Percentiles rank a stretch among this genome's conserved stretches.
Evolutionary conservation across 2,888 invertebrate genomes (phyloP).

Genomic region (Cyrtodaria siliqua): DNA sequence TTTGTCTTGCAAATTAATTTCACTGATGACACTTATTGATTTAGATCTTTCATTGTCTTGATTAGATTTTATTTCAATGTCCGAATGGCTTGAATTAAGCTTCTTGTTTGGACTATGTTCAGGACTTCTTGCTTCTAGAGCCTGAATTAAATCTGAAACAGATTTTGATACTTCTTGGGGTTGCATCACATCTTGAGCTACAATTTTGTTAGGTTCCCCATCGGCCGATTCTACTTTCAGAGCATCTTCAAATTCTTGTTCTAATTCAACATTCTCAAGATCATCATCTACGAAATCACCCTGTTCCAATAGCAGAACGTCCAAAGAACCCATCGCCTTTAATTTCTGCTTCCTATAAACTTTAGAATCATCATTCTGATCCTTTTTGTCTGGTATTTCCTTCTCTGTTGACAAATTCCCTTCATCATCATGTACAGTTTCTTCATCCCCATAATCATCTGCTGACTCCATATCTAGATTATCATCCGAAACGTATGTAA

Average conservation of each 20-base stretch:
- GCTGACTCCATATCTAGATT: constrained; percentile 20
- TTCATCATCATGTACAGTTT: not conserved
- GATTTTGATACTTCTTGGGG: not conserved
- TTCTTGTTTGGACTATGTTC: no score
- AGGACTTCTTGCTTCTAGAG: no score
- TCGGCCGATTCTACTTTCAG: constrained; percentile 6
- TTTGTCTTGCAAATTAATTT: not conserved
- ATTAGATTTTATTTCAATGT: no score
- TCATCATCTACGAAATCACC: constrained; percentile 39
- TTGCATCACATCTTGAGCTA: not conserved
- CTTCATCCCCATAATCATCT: not conserved
- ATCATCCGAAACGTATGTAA: constrained; percentile 32
- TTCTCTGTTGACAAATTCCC: not conserved
- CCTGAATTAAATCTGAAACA: no score
- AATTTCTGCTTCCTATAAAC: constrained; percentile 28
- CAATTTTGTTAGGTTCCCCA: not conserved
- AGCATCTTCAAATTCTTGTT: constrained; percentile 28
- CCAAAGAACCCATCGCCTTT: constrained; percentile 35
- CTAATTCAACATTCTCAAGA: constrained; percentile 36
- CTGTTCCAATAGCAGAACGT: constrained; percentile 49
- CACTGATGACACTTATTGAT: no score
- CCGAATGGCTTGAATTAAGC: no score
- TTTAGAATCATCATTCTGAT: not conserved
- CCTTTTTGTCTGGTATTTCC: no score
- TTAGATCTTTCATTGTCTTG: no score